Evolutionary conservation across 2,888 invertebrate species (phyloP), one percentile per base, ranked within the genome.

Genomic region (Parascotia fuliginaria): DNA sequence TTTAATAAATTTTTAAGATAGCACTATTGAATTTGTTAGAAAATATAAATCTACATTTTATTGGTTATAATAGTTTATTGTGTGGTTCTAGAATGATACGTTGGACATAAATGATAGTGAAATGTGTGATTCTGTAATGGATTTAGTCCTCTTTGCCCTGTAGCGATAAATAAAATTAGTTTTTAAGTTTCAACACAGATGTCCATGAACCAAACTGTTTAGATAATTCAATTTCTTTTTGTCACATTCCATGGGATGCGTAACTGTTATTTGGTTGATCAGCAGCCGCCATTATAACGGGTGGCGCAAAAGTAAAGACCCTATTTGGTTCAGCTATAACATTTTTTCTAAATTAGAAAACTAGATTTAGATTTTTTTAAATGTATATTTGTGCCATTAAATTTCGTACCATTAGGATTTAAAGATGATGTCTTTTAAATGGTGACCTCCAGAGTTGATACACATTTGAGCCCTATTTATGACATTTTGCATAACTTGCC

Each of bases 41-140:
- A 63, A 52, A 56, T 50, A 56, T 56, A 62, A 56, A 56, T 60
- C 45, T 43, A 60, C 33, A 36, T 56, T 60, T 63, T 63, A 63
- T 62, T 52, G 42, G 34, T 34, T 47, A 45, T 42, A 47, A 54
- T 29, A 42, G 46, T 38, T 52, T 47, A 60, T 49, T 38, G 31
- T 42, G 19, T 29, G 9, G 41, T 28, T 38, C 11, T 22, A 40
- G 42, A 49, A 49, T 45, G 31, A 49, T 47, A 42, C 37, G 39
- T 45, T 5, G 60, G 11, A n/a, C 44, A 27, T 50, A 43, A 50
- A 47, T 24, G 13, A 52, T 34, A 44, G 42, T 42, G 2, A 53
- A 28, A 19, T 29, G 2, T 32, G 11, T 42, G 16, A 22, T 34
- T 56, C 37, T 24, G 44, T 59, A 37, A 58, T 42, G 39, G 38